Base-by-base conservation (phyloP, 2,797 vertebrate species). In the Coranthus polyacanthus region DNA sequence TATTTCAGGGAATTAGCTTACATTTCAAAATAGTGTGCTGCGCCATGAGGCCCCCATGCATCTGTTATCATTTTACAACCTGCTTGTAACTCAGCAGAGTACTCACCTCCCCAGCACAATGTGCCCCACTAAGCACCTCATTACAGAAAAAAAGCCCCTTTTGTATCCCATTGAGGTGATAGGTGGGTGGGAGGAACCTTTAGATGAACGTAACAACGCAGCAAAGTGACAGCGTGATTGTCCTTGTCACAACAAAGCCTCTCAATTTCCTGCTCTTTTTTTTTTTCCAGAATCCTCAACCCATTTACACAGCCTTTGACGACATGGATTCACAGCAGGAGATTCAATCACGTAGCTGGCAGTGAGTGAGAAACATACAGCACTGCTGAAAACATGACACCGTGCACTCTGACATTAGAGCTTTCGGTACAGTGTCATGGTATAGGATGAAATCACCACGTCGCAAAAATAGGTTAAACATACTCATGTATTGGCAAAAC, bases 51-150 rank as follows among this genome's bases (percentile, higher is more conserved):
- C 73, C 79, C 54, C 34, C 44, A 21, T 71, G 75, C 79, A 89
- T 89, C 79, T 86, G 88, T 75, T 86, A 88, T 87, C 70, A 84
- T 88, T 92, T 92, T 89, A 88, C 84, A 88, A 88, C 74, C 59
- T 83, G 78, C 79, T 78, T 69, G 68, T 79, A 88, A 84, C 79
- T 85, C 65, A 50, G 68, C 70, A 45, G 58, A 78, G 74, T 54
- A 46, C 79, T 72, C 82, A 78, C 60, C 68, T 83, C 68, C 49
- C 59, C 63, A 85, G 78, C 66, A 85, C 78, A 86, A 82, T 79
- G 73, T 84, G 79, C 80, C 71, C 50, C 47, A 59, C 71, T 75
- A 79, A 88, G 78, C 74, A 81, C 69, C 77, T 87, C 77, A 85
- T 87, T 88, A 88, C 60, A 75, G 77, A 77, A 74, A 83, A 78